A percentile compares a stretch with the other conserved stretches of the same genome.
phyloP scores from a whole-genome alignment of 2,113 vertebrate species.

The Alethe castanea region DNA sequence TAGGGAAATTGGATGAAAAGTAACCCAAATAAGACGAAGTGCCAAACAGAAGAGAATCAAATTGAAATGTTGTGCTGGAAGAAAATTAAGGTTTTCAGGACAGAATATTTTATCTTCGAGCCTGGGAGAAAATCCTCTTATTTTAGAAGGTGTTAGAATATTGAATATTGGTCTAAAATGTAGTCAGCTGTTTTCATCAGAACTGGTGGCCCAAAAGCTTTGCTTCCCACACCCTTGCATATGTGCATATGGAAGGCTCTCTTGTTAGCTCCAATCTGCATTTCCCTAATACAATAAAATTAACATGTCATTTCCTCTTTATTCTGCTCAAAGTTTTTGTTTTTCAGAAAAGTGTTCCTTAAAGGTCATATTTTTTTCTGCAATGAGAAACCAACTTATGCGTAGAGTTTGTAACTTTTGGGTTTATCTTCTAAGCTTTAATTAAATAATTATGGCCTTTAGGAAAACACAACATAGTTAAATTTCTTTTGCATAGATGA shows the following conservation, averaged over 20 bases:
- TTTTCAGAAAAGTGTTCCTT: neutral
- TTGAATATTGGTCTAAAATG: neutral
- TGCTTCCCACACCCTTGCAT: neutral
- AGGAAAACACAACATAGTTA: neutral
- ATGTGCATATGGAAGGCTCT: accelerated
- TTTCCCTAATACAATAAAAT: neutral
- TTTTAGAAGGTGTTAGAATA: neutral
- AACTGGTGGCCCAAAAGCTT: neutral
- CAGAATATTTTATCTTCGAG: neutral
- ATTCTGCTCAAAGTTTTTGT: neutral
- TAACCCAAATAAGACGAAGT: neutral
- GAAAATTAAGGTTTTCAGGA: neutral
- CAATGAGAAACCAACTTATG: neutral
- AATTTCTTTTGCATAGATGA: neutral
- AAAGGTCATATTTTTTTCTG: neutral
- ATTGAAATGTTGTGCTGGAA: neutral
- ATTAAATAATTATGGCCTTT: neutral
- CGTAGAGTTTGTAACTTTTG: neutral
- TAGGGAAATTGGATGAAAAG: neutral
- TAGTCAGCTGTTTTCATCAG: neutral
- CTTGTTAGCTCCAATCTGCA: neutral
- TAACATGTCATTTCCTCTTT: neutral
- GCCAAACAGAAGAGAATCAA: neutral
- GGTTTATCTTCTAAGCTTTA: neutral
- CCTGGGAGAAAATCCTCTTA: neutral